A percentile compares a stretch with the other conserved stretches of the same genome.
phyloP scores from a whole-genome alignment of 2,888 invertebrate genomes.

The Drosophila cyrtoloma region DNA sequence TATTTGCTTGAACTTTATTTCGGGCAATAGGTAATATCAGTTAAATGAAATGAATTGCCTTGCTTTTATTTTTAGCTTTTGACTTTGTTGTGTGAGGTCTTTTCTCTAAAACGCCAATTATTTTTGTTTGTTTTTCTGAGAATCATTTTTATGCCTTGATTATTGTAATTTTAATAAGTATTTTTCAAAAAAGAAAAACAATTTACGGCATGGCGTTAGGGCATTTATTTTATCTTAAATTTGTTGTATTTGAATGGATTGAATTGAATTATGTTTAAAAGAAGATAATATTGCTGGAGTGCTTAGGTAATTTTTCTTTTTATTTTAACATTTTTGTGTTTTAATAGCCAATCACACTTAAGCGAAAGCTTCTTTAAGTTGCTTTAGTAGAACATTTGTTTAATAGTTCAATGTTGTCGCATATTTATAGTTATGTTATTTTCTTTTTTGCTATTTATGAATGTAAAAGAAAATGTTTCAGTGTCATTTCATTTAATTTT shows the following conservation, averaged over 20 bases:
- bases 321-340: not conserved
- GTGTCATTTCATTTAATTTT: not conserved
- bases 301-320: not conserved
- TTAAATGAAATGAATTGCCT: conserved; percentile 13
- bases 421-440: not conserved
- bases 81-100: not conserved
- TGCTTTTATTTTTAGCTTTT: not conserved
- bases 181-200: too few relatives aligned
- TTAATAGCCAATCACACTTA: not conserved
- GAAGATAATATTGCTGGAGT: not conserved
- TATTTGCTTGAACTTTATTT: conserved; percentile 9
- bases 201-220: too few relatives aligned
- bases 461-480: not conserved
- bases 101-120: conserved; percentile 26
- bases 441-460: not conserved
- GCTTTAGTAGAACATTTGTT: not conserved
- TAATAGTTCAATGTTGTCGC: not conserved
- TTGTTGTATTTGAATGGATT: not conserved
- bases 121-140: not conserved
- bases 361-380: not conserved
- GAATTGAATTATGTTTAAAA: not conserved
- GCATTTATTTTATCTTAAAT: not conserved
- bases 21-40: conserved; percentile 26
- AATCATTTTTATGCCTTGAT: not conserved
- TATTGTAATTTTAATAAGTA: not conserved